Evolutionary conservation across 2,888 invertebrate species (phyloP).

Genomic region (Phytoseiulus persimilis): DNA sequence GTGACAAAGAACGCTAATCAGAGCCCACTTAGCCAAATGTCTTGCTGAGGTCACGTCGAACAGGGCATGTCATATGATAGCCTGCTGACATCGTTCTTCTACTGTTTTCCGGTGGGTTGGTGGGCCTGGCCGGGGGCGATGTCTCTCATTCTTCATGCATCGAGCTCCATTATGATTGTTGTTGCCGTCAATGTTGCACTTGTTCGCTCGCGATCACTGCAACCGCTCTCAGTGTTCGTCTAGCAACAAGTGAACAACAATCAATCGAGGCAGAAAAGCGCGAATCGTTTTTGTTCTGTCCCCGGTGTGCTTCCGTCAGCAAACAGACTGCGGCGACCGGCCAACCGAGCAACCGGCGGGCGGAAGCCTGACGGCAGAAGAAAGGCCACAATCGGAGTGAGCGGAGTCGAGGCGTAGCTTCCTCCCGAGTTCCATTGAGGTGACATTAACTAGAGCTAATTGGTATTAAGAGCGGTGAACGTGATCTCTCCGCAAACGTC

Average conservation of each 20-base stretch:
- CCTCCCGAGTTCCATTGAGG: not conserved
- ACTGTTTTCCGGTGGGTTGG: not conserved
- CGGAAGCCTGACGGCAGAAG: not conserved
- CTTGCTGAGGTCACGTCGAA: not conserved
- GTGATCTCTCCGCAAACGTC: not conserved
- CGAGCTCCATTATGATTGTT: not conserved
- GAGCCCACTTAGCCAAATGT: not conserved
- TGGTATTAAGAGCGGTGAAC: conserved; percentile 5
- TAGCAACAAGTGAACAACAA: not conserved
- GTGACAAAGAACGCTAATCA: conserved; percentile 5
- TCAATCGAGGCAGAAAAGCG: not conserved
- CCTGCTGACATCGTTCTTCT: not conserved
- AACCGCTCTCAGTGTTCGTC: not conserved
- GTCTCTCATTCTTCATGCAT: not conserved
- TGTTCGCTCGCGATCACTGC: not conserved
- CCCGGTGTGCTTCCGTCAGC: not conserved
- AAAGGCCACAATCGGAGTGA: not conserved
- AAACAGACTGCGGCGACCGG: not conserved
- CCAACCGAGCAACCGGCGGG: not conserved
- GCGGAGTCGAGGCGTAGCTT: not conserved
- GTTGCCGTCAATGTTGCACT: not conserved
- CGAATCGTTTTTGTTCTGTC: not conserved
- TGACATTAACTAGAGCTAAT: not conserved
- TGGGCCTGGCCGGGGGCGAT: not conserved
- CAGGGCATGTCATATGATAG: not conserved